Evolutionary conservation across 2,888 invertebrate genomes (phyloP), one percentile per base, ranked within the genome.

Genomic region (Silvanus unidentatus): DNA sequence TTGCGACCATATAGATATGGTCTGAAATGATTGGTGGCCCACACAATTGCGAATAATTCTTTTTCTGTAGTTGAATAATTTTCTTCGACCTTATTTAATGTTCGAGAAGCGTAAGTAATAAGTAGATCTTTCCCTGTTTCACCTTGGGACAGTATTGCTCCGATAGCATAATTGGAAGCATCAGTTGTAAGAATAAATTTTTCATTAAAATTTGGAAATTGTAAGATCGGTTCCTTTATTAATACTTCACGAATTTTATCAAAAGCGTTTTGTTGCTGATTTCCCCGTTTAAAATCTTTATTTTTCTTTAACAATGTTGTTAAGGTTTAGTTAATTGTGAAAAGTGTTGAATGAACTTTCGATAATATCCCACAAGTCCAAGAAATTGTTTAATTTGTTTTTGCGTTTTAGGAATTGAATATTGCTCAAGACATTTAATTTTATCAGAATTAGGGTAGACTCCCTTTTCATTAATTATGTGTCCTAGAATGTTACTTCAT

Each of bases 401-500:
- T 11, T 6, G 14, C 2, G 37, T 42, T 39, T 42, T 38, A 2
- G 45, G 48, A 14, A 45, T 12, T 5, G 45, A 45, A 16, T 30
- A 48, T n/a, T 45, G 15, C 38, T 27, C 9, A 16, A 45, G 22
- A 27, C 43, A 37, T 16, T 34, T 9, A 1, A 50, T 48, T 47
- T 50, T 43, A 8, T 40, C 39, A n/a, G 47, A 47, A 16, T 53
- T 53, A 9, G 44, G 53, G 29, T 44, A 50, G 12, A 50, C 42
- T 8, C 45, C 48, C 10, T 45, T 16, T 2, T 36, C 39, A 5
- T 43, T 49, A 12, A 52, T 43, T 6, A 47, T 29, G 14, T 52
- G 68, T 1, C 70, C 69, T 16, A 71, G 42, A 43, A 71, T 1
- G 59, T 58, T 9, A 70, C 64, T 58, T 68, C 64, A 13, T 50